A percentile compares a stretch with the other conserved stretches of the same genome.
phyloP scores from a whole-genome alignment of 2,888 invertebrate genomes.

The Acanthococcus lagerstroemiae region DNA sequence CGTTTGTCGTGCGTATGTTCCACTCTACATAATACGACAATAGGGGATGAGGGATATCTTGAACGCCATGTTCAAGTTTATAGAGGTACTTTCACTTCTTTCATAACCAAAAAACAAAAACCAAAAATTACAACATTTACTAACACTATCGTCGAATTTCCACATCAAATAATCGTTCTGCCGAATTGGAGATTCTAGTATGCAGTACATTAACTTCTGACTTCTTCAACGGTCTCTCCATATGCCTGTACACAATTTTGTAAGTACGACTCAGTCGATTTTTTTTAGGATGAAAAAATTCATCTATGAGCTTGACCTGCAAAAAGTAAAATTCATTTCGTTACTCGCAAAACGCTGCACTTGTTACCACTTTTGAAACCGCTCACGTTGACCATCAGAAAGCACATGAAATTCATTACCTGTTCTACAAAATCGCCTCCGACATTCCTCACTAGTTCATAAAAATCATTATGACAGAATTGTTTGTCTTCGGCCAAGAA shows the following conservation, averaged over 20 bases:
- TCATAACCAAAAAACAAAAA: no score
- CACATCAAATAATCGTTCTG: conserved; percentile 45
- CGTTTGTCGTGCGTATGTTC: no score
- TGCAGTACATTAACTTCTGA: conserved; percentile 81
- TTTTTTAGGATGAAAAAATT: conserved; percentile 76
- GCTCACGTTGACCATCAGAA: neutral
- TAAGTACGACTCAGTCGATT: conserved; percentile 79
- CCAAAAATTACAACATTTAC: neutral
- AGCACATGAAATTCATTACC: conserved; percentile 49
- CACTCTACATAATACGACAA: no score
- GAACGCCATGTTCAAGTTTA: no score
- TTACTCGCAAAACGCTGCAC: neutral
- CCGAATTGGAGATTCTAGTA: conserved; percentile 55
- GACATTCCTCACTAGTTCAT: conserved; percentile 76
- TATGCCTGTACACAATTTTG: conserved; percentile 81
- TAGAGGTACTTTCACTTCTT: no score
- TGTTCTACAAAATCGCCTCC: conserved; percentile 93
- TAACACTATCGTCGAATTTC: conserved; percentile 28
- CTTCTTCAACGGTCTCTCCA: conserved; percentile 79
- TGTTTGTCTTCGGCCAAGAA: conserved; percentile 69
- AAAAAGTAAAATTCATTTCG: conserved; percentile 33
- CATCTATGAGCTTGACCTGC: conserved; percentile 70
- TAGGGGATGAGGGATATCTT: no score
- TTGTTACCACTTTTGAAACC: neutral
- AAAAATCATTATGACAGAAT: conserved; percentile 78